Percentiles rank a stretch among this genome's conserved stretches.
Evolutionary conservation across 2,113 vertebrate species (phyloP).

Genomic region (Sinocyclocheilus anophthalmus): DNA sequence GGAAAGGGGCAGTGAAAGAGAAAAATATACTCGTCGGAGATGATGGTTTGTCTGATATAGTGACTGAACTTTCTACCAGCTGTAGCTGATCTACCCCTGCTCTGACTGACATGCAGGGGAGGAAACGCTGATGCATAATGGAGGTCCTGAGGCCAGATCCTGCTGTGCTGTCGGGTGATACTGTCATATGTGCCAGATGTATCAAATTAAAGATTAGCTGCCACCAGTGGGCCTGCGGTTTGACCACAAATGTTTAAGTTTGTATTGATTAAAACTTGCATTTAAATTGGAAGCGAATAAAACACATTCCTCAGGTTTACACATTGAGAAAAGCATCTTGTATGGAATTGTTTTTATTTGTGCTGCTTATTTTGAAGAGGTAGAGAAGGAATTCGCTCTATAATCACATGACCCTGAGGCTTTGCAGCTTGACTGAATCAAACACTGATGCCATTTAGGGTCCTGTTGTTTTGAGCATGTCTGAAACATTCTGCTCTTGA

Average conservation of each 20-base stretch:
- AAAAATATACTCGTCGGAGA: neutral
- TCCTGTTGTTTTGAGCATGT: constrained; percentile 26
- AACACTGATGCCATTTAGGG: constrained; percentile 45
- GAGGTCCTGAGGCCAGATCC: neutral
- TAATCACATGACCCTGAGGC: neutral
- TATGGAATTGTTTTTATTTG: neutral
- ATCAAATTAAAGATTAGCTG: constrained; percentile 17
- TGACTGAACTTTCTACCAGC: constrained; percentile 1
- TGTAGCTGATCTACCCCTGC: neutral
- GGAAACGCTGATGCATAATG: neutral
- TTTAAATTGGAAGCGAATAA: neutral
- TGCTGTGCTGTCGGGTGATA: neutral
- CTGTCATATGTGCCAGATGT: constrained; percentile 24
- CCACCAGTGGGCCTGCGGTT: neutral
- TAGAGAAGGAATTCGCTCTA: neutral
- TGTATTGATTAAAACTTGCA: constrained; percentile 1
- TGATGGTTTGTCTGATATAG: constrained; percentile 28
- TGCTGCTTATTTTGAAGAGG: neutral
- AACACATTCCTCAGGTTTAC: constrained; percentile 3
- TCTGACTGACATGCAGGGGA: neutral
- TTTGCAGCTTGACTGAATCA: constrained; percentile 19
- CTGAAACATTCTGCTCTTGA: constrained; percentile 24
- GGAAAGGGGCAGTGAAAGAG: neutral
- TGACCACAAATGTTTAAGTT: neutral
- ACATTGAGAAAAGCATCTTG: neutral